Evolutionary conservation across 2,888 invertebrate species (phyloP), one percentile per base, ranked within the genome.

Genomic region (Pseudococcus longispinus): DNA sequence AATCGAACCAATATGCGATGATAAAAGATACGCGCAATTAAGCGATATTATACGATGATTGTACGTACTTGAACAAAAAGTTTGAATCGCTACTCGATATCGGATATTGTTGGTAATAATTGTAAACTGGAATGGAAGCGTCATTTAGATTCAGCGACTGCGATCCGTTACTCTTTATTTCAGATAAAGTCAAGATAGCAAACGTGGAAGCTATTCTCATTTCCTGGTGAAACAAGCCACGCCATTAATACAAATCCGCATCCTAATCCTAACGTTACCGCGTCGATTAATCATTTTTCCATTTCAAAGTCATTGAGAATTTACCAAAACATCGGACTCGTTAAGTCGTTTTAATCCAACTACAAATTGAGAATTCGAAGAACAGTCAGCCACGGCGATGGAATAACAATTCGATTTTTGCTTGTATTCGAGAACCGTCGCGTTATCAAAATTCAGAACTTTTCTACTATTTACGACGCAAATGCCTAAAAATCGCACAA

Each of bases 371-470:
- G 89, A 87, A 8, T 88, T 87, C 4, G 88, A 44, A 4, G 90
- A 89, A 87, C 90, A 90, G 88, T 90, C 90, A 2, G 90, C 90
- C 13, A 89, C 88, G 6, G 89, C 89, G 8, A 90, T 87, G 2
- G 89, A 88, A 83, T 89, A 90, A 82, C 90, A 89, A 9, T 88
- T 84, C 6, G 89, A 84, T 23, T 87, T 20, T 20, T 88, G 87
- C 0, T 84, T 65, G 26, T 87, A 88, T 26, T 88, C 60, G 3
- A 88, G 83, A 6, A 88, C 80, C n/a, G 89, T 89, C 2, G 88
- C 89, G 80, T 90, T 89, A 88, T 90, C 89, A 44, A 90, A 85
- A 29, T 89, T 89, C 23, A 89, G 87, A 0, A 89, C 89, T 8
- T 88, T 88, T 20, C 88, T 88, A 11, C 88, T 87, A 70, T 89